phyloP scores from a whole-genome alignment of 2,797 vertebrate species.

The Gymnothorax javanicus region DNA sequence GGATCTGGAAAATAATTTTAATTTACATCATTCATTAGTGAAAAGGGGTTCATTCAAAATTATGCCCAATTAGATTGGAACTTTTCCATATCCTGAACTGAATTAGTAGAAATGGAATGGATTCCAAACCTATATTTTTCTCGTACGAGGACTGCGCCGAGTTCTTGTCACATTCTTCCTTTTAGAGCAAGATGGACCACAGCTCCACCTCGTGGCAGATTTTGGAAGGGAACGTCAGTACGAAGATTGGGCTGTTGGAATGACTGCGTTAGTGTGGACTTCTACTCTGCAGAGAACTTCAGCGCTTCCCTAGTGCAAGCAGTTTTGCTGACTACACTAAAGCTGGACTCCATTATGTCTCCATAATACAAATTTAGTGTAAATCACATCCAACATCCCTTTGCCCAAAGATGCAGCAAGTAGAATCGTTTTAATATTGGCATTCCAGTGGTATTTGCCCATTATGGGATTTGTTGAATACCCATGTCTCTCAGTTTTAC shows the following conservation, averaged over 20 bases:
- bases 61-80: neutral
- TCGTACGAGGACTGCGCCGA: neutral
- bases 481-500: no score
- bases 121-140: neutral
- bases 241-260: neutral
- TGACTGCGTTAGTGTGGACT: neutral
- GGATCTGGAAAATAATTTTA: no score
- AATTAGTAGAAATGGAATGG: neutral
- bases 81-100: neutral
- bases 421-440: neutral
- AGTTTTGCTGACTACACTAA: neutral
- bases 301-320: neutral
- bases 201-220: neutral
- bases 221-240: neutral
- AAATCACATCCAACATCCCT: neutral
- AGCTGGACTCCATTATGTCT: neutral
- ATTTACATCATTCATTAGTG: no score
- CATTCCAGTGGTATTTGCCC: neutral
- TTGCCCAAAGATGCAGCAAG: neutral
- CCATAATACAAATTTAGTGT: neutral
- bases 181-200: neutral
- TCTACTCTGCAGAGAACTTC: neutral
- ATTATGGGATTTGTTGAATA: neutral
- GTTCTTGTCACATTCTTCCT: neutral
- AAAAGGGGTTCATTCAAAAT: no score